Conservation (phyloP, 1,140 invertebrate genomes). For the Nixonia krombeini region DNA sequence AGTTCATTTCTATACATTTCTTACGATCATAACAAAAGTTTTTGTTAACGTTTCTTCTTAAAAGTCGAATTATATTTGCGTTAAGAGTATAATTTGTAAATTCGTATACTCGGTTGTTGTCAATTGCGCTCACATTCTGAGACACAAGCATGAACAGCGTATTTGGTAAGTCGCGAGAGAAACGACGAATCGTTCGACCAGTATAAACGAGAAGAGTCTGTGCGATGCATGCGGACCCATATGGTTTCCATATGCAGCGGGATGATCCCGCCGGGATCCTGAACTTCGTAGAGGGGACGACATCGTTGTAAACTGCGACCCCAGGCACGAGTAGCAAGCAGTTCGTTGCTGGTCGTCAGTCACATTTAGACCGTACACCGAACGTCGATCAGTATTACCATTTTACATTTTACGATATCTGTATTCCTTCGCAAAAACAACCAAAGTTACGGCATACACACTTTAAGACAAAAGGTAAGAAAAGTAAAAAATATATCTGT, state of each 20-base stretch:
- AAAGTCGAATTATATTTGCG: no score
- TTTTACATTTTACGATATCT: conserved; percentile 2
- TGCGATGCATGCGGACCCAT: conserved; percentile 22
- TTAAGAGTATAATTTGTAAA: no score
- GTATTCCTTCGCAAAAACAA: not conserved
- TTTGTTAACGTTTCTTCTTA: no score
- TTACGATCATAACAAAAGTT: no score
- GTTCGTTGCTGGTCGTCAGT: conserved; percentile 42
- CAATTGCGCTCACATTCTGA: no score
- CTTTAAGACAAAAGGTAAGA: not conserved
- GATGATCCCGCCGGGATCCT: no score
- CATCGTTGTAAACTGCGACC: conserved; percentile 27
- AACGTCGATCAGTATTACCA: conserved; percentile 9
- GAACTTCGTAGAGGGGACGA: conserved; percentile 34
- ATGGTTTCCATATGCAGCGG: conserved; percentile 35
- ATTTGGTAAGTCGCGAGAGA: not conserved
- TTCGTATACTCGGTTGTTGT: no score
- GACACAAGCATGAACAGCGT: no score
- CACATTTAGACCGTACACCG: conserved; percentile 39
- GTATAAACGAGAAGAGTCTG: conserved; percentile 24
- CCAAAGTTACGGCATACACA: no score
- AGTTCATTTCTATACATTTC: no score
- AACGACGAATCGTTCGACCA: conserved; percentile 9
- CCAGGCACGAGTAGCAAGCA: conserved; percentile 22
- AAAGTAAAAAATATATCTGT: not conserved